Evolutionary conservation across 2,113 vertebrate genomes (phyloP), one percentile per base, ranked within the genome.

Genomic region (Heteronetta atricapilla): DNA sequence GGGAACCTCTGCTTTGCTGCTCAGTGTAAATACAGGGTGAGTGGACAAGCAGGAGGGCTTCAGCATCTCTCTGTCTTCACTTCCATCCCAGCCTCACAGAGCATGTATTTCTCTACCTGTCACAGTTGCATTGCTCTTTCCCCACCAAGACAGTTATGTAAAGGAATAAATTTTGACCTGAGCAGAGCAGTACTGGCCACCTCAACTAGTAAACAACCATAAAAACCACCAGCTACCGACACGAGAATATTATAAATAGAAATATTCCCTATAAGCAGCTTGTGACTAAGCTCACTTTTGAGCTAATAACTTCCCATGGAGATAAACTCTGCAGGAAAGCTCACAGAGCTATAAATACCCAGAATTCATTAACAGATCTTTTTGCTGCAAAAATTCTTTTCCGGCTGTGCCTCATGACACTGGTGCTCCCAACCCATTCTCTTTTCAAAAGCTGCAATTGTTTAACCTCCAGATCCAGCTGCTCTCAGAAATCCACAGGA

Each of bases 251-350:
- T 93, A 97, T 85, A 96, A 96, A 96, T 90, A 96, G 95, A 94
- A 95, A 97, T 96, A 95, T 90, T 94, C 81, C 77, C 55, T 63
- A 36, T 92, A 96, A 96, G 92, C 25, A 0, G 88, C 93, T 93
- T 96, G 92, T 96, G 93, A 97, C 95, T 96, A 97, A 96, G 92
- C 90, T 93, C 82, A 94, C 91, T 93, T 94, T 94, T 94, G 95
- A 96, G 88, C 95, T 94, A 96, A 96, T 96, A 94, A 95, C 94
- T 93, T 96, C 94, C 91, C 92, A 86, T 94, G 86, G 91, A 93
- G 86, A 95, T 82, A 78, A 90, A 94, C 93, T 91, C 95, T 34
- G 92, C 92, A 95, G 95, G 95, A 95, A 95, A 92, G 88, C 91
- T 95, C 93, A 68, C 81, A 76, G 86, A 76, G 92, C 95, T 96